A percentile compares a stretch with the other conserved stretches of the same genome.
Conservation (phyloP, 2,888 invertebrate species). For the Phengaris alcon region DNA sequence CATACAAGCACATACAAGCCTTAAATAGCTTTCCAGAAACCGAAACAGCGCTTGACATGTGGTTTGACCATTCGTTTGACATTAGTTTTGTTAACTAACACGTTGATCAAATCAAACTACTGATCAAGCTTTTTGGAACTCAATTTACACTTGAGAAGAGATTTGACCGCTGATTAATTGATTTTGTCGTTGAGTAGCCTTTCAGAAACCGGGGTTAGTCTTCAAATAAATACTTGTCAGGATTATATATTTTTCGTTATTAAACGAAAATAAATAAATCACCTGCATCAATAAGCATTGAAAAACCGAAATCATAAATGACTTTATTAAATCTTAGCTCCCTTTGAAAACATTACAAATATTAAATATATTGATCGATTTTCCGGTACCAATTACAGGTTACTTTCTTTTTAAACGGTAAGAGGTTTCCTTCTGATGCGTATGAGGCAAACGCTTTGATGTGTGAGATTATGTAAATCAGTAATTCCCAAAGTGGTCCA, state of each 20-base stretch:
- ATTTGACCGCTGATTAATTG: too few relatives aligned
- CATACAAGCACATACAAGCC: too few relatives aligned
- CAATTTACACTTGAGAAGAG: too few relatives aligned
- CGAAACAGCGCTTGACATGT: background rate
- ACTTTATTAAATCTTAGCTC: background rate
- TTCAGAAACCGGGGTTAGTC: background rate
- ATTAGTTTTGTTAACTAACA: background rate
- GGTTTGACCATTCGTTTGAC: background rate
- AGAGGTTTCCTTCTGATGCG: background rate
- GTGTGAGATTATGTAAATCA: background rate
- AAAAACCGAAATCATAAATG: background rate
- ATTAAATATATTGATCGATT: background rate
- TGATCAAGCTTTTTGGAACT: too few relatives aligned
- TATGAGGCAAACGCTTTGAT: background rate
- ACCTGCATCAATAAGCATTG: too few relatives aligned
- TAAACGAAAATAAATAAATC: too few relatives aligned
- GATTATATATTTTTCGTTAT: too few relatives aligned
- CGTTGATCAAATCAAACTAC: background rate
- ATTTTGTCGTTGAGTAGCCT: background rate
- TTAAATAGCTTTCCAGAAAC: background rate
- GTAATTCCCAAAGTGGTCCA: too few relatives aligned
- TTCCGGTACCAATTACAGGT: background rate
- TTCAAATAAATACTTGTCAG: too few relatives aligned
- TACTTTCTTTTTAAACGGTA: background rate
- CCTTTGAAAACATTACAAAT: background rate